These are phyloP conservation scores for Morone saxatilis DNA, from an alignment of 2,113 vertebrate genomes.

Conservation along the genomic window DNA sequence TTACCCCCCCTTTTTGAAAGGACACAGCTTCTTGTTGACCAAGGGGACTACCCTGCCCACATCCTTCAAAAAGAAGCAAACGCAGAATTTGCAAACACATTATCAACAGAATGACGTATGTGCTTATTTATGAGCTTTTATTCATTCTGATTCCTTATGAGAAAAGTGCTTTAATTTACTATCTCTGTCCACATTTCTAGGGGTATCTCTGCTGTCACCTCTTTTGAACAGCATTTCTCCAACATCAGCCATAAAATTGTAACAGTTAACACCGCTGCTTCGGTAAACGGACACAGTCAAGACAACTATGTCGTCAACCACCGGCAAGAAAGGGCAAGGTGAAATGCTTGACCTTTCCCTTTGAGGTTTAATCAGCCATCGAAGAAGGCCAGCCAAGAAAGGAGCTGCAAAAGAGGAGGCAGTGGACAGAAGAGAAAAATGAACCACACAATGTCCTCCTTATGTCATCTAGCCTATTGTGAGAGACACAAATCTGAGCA, in stretches of 20 bases:
- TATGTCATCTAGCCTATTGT: conserved; percentile 86
- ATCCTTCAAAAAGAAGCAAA: neutral
- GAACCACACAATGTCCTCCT: conserved; percentile 84
- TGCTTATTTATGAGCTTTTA: neutral
- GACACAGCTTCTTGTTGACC: neutral
- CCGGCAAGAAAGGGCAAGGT: conserved; percentile 74
- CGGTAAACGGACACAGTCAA: conserved; percentile 60
- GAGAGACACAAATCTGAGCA: conserved; percentile 83
- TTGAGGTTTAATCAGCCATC: conserved; percentile 85
- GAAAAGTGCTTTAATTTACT: neutral
- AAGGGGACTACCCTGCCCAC: no score
- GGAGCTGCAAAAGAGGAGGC: conserved; percentile 62
- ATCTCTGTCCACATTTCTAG: neutral
- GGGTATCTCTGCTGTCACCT: neutral
- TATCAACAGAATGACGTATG: no score
- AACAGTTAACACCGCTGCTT: conserved; percentile 14
- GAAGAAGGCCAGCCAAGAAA: conserved; percentile 74
- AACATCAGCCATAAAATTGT: neutral
- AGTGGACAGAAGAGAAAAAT: conserved; percentile 78
- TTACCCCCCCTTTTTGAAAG: neutral
- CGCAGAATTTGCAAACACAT: neutral
- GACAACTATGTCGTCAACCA: conserved; percentile 62
- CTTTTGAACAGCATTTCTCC: neutral
- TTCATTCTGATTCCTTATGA: neutral
- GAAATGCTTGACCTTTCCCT: conserved; percentile 85